phyloP scores from a whole-genome alignment of 2,888 invertebrate genomes.

The Acrobasis repandana region DNA sequence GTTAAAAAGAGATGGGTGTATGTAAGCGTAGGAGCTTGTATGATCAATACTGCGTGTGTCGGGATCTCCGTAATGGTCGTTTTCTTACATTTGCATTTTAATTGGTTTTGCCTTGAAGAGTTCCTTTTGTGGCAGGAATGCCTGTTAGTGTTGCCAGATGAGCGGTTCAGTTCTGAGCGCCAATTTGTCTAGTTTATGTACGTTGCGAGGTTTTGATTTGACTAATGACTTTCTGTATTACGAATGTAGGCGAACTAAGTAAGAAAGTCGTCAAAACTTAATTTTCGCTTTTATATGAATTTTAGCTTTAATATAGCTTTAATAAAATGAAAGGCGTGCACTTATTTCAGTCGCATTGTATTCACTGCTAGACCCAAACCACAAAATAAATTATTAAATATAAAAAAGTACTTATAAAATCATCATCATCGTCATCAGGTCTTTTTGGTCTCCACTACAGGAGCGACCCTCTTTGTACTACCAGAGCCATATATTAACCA shows the following conservation, averaged over 20 bases:
- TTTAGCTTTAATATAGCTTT: too few relatives aligned
- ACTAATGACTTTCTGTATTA: not conserved
- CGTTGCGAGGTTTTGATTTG: not conserved
- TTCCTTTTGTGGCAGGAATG: slow-evolving; percentile 73
- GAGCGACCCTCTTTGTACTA: too few relatives aligned
- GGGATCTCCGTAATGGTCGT: slow-evolving; percentile 70
- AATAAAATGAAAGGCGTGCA: too few relatives aligned
- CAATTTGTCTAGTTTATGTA: slow-evolving; percentile 25
- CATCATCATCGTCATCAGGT: too few relatives aligned
- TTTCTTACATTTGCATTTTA: slow-evolving; percentile 83
- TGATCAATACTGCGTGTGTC: slow-evolving; percentile 73
- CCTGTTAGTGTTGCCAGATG: slow-evolving; percentile 30
- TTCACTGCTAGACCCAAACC: too few relatives aligned
- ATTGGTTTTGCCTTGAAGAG: slow-evolving; percentile 63
- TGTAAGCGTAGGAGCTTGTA: slow-evolving; percentile 76
- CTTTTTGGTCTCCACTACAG: too few relatives aligned
- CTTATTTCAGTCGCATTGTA: too few relatives aligned
- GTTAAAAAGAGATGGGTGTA: slow-evolving; percentile 81
- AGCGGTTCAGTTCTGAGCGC: slow-evolving; percentile 5
- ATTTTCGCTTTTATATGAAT: too few relatives aligned
- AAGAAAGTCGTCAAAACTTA: too few relatives aligned
- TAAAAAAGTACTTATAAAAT: too few relatives aligned
- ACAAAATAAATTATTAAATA: too few relatives aligned
- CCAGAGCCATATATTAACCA: too few relatives aligned
- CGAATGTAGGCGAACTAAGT: not conserved